These are phyloP conservation scores for Candidula unifasciata DNA, from an alignment of 2,888 invertebrate genomes.

Conservation along the genomic window DNA sequence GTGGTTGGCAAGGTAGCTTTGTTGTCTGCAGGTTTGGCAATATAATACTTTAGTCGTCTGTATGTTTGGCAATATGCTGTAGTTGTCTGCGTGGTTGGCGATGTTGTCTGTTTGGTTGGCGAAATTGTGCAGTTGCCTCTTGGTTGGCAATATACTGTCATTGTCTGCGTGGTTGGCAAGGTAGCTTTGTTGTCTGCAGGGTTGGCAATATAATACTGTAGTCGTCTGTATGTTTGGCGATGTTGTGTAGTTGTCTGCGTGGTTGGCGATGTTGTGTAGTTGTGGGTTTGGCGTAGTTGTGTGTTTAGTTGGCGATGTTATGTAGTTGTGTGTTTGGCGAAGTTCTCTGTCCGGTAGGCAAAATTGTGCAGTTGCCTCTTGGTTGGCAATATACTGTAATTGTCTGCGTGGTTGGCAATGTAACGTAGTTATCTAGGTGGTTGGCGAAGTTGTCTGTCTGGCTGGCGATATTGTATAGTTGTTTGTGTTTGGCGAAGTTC, in stretches of 20 bases:
- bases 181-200: neutral
- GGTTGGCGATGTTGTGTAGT: neutral
- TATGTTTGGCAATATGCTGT: neutral
- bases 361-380: neutral
- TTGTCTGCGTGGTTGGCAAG: no score
- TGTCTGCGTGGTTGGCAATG: neutral
- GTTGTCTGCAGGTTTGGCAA: neutral
- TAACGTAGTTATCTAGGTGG: neutral
- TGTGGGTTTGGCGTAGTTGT: no score
- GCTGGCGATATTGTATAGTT: no score
- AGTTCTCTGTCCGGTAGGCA: neutral
- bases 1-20: neutral
- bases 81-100: neutral
- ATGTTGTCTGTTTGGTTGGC: no score
- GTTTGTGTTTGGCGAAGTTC: no score
- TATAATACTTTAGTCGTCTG: neutral
- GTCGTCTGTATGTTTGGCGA: no score
- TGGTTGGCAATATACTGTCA: slow-evolving; percentile 34
- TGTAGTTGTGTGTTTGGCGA: neutral
- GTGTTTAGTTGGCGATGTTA: slow-evolving; percentile 32
- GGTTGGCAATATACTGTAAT: neutral
- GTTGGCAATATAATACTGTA: neutral
- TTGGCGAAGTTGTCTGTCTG: no score
- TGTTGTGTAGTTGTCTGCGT: neutral
- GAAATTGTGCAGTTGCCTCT: neutral